phyloP scores from a whole-genome alignment of 2,888 invertebrate genomes.

The Imbricaverruca yamaguchii region DNA sequence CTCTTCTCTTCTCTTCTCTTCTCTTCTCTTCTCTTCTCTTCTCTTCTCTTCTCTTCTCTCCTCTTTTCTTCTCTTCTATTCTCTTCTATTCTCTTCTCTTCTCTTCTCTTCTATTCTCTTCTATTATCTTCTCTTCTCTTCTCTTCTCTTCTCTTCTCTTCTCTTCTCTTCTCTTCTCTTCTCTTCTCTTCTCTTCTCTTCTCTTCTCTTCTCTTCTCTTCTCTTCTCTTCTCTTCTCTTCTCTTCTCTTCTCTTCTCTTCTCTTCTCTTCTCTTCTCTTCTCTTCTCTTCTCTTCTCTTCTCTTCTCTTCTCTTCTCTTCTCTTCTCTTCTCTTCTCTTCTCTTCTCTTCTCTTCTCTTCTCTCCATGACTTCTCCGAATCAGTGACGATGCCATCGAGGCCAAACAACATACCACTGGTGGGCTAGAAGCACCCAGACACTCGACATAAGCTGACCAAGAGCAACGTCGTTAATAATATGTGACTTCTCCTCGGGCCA shows the following conservation, averaged over 20 bases:
- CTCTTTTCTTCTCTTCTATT: background rate
- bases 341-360: background rate
- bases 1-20: background rate
- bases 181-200: background rate
- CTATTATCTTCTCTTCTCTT: background rate
- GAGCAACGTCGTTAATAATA: too few relatives aligned
- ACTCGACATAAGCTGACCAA: too few relatives aligned
- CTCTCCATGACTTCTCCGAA: background rate
- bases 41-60: background rate
- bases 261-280: background rate
- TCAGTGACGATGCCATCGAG: too few relatives aligned
- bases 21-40: background rate
- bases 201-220: background rate
- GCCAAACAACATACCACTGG: too few relatives aligned
- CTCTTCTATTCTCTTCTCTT: background rate
- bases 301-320: background rate
- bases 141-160: background rate
- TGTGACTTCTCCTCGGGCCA: too few relatives aligned
- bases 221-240: slow-evolving; percentile 1
- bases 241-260: slow-evolving; percentile 1
- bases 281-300: background rate
- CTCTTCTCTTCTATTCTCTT: background rate
- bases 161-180: background rate
- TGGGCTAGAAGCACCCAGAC: too few relatives aligned
- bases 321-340: background rate